Conservation (phyloP, 2,113 vertebrate species). For the Thymallus thymallus region DNA sequence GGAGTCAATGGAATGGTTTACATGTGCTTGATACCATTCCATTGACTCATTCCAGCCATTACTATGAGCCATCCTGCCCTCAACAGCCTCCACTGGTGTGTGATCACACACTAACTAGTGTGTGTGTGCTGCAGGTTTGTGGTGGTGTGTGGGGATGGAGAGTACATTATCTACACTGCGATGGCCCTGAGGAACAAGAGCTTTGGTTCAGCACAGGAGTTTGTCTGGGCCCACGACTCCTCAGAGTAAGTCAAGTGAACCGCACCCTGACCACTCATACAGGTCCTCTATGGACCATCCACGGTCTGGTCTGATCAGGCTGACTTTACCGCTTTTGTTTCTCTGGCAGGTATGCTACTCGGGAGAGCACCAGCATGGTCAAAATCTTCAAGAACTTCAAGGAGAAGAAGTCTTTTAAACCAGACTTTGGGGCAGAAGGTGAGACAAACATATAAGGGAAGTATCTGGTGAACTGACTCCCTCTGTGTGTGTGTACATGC, state of each 20-base stretch:
- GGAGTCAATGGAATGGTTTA: too few species aligned
- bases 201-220: constrained; percentile 93
- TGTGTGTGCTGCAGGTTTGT: constrained; percentile 38
- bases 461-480: background rate
- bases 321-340: background rate
- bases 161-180: constrained; percentile 95
- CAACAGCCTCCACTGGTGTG: background rate
- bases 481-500: background rate
- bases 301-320: background rate
- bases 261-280: background rate
- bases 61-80: too few species aligned
- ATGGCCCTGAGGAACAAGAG: constrained; percentile 95
- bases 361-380: constrained; percentile 87
- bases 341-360: constrained; percentile 80
- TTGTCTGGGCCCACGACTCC: constrained; percentile 92
- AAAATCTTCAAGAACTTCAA: constrained; percentile 98
- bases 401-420: constrained; percentile 92
- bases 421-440: constrained; percentile 84
- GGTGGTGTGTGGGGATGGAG: constrained; percentile 78
- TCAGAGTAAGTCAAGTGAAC: constrained; percentile 81
- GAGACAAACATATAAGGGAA: background rate
- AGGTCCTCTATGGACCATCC: background rate
- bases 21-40: too few species aligned
- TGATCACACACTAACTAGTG: background rate
- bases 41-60: too few species aligned